phyloP scores from a whole-genome alignment of 92 coral and sea anemone genomes.

The Parazoanthus atlanticus region DNA sequence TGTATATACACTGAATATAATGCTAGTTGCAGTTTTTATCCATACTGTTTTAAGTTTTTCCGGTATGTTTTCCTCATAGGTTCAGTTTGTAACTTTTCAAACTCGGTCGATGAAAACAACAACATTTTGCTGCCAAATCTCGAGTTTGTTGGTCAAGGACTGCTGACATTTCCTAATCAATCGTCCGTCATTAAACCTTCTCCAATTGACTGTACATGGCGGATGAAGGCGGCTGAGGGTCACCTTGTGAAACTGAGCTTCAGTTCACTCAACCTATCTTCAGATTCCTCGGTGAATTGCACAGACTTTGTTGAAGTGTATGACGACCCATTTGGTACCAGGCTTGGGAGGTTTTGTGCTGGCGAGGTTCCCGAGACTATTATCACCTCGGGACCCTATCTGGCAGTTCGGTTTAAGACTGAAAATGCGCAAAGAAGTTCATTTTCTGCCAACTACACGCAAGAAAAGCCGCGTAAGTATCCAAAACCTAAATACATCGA shows the following conservation, averaged over 20 bases:
- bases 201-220: conserved; percentile 34
- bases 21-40: not conserved
- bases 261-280: conserved; percentile 22
- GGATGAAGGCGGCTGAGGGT: conserved; percentile 14
- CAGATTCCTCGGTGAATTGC: not conserved
- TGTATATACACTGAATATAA: not conserved
- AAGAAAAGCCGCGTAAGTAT: conserved; percentile 15
- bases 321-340: conserved; percentile 39
- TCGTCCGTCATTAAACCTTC: not conserved
- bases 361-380: conserved; percentile 14
- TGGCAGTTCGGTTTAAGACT: conserved; percentile 24
- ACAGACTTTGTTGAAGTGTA: conserved; percentile 31
- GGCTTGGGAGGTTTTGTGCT: conserved; percentile 33
- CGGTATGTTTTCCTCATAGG: not conserved
- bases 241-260: not conserved
- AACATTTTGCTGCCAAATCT: conserved; percentile 33
- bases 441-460: conserved; percentile 13
- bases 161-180: conserved; percentile 13
- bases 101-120: conserved; percentile 29
- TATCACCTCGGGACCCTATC: conserved; percentile 18
- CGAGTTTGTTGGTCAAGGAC: not conserved
- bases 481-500: too few relatives aligned
- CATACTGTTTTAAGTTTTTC: not conserved
- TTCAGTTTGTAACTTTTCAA: not conserved
- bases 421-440: conserved; percentile 22